These are phyloP conservation scores for Haliclona indistincta DNA, from an alignment of 37 sponge, comb jelly and placozoan species.

Conservation along the genomic window DNA sequence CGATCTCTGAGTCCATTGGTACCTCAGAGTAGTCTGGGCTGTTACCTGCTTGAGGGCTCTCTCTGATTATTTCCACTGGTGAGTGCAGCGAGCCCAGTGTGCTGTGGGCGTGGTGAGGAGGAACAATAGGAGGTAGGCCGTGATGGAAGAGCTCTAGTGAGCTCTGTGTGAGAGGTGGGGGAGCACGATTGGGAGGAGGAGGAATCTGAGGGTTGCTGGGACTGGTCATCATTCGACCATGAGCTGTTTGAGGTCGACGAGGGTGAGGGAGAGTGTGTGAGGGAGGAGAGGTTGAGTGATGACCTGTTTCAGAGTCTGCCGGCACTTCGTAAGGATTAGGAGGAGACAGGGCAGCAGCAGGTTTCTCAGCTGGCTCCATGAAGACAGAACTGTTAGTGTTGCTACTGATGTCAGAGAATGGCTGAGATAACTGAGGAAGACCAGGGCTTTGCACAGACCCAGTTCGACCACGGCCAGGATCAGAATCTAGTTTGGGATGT, in stretches of 20 bases:
- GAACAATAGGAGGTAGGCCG: background rate
- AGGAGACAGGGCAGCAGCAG: background rate
- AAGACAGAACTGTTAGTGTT: background rate
- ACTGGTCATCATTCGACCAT: background rate
- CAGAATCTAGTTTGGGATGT: background rate
- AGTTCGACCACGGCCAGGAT: background rate
- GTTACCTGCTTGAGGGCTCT: background rate
- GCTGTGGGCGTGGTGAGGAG: background rate
- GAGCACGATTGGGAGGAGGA: background rate
- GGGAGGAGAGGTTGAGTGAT: background rate
- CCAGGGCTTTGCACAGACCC: background rate
- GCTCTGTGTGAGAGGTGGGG: background rate
- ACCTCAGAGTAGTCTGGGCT: constrained; percentile 4
- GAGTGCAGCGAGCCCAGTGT: background rate
- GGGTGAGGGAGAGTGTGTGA: background rate
- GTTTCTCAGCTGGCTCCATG: background rate
- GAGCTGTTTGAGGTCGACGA: background rate
- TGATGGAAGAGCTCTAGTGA: background rate
- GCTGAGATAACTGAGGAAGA: background rate
- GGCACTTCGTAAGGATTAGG: constrained; percentile 13
- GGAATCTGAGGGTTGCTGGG: background rate
- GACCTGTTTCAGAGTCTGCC: background rate
- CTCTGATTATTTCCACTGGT: background rate
- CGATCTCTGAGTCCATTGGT: background rate
- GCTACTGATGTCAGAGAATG: background rate